Conservation (phyloP, 2,797 vertebrate species). For the Macrochelys suwanniensis region DNA sequence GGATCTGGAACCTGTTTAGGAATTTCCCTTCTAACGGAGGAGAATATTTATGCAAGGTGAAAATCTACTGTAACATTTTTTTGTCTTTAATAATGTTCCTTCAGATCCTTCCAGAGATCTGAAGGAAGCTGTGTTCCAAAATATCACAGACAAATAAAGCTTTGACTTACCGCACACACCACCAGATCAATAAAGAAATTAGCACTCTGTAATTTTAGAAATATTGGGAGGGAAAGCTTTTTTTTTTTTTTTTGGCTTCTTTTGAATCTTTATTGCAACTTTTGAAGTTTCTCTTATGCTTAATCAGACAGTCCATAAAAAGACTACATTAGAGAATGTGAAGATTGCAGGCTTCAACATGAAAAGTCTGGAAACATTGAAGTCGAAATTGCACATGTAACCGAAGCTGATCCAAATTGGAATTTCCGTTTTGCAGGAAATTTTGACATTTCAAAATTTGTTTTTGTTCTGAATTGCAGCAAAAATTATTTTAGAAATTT, state of each 20-base stretch:
- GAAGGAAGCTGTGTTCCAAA: background rate
- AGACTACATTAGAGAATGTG: background rate
- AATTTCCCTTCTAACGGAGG: background rate
- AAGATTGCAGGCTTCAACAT: background rate
- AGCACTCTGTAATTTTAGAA: background rate
- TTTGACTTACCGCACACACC: background rate
- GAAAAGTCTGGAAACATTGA: background rate
- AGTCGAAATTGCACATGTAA: background rate
- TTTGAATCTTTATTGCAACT: background rate
- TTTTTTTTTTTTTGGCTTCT: background rate
- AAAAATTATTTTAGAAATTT: background rate
- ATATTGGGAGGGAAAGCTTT: fast-evolving
- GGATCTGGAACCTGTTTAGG: background rate
- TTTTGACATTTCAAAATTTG: background rate
- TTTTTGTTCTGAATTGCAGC: background rate
- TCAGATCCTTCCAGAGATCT: constrained; percentile 1
- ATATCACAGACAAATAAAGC: background rate
- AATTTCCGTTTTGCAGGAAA: background rate
- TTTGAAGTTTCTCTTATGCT: constrained; percentile 9
- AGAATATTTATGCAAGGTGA: background rate
- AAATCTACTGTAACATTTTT: background rate
- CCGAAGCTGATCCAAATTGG: background rate
- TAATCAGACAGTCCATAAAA: background rate
- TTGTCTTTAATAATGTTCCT: background rate
- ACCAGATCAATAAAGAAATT: background rate